phyloP scores from a whole-genome alignment of 2,113 vertebrate genomes.

The Urocitellus parryii region DNA sequence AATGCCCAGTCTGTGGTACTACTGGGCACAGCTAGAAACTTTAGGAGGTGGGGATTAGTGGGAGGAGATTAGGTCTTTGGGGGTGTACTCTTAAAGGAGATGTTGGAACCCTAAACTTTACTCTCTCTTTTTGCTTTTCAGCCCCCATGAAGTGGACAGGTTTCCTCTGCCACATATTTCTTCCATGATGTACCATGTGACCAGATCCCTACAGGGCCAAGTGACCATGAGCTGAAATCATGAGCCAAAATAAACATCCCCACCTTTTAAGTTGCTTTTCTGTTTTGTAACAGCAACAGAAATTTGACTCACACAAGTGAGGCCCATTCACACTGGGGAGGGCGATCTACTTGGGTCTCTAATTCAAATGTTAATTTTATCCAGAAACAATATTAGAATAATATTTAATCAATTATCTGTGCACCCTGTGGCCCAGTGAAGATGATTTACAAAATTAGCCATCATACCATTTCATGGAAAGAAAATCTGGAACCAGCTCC shows the following conservation, averaged over 20 bases:
- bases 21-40: neutral
- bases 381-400: neutral
- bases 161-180: neutral
- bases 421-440: neutral
- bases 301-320: neutral
- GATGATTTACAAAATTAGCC: neutral
- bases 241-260: neutral
- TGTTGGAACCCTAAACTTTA: neutral
- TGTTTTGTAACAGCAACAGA: neutral
- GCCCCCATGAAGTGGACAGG: neutral
- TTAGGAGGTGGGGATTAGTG: neutral
- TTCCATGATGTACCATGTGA: neutral
- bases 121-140: neutral
- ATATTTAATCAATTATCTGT: neutral
- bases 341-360: neutral
- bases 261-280: neutral
- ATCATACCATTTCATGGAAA: neutral
- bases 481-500: neutral
- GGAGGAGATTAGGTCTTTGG: neutral
- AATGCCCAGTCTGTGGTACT: neutral
- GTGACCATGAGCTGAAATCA: neutral
- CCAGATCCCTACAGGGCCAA: neutral
- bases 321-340: neutral
- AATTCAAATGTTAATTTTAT: neutral
- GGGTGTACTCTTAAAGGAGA: neutral